A percentile compares a stretch with the other conserved stretches of the same genome.
Evolutionary conservation across 1,140 invertebrate species (phyloP).

Genomic region (Branchinecta lindahli): DNA sequence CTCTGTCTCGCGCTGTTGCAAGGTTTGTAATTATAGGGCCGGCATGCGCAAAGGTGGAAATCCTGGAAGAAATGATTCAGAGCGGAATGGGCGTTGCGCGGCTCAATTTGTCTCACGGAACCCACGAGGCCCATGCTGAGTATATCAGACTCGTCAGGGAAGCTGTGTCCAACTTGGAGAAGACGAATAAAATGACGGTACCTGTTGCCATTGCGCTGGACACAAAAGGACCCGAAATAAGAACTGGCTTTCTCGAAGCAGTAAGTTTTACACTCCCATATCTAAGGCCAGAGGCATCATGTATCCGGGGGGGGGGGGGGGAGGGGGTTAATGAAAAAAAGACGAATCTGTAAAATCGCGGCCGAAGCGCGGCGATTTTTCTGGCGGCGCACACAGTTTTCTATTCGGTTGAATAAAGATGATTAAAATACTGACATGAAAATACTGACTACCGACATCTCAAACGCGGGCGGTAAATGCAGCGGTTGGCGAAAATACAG

Average conservation of each 20-base stretch:
- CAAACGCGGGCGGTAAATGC: too few relatives aligned
- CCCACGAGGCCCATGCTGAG: conserved; percentile 83
- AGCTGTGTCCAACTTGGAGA: conserved; percentile 62
- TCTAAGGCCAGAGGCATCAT: background rate
- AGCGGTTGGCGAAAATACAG: too few relatives aligned
- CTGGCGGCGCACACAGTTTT: too few relatives aligned
- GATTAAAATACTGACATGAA: too few relatives aligned
- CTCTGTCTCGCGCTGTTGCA: background rate
- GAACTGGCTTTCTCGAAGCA: conserved; percentile 82
- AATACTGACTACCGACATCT: too few relatives aligned
- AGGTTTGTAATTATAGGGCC: conserved; percentile 45
- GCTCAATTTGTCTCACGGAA: conserved; percentile 94
- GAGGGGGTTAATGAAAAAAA: too few relatives aligned
- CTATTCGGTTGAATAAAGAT: too few relatives aligned
- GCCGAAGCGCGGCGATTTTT: too few relatives aligned
- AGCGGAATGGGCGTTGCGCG: conserved; percentile 96
- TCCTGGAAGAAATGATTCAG: conserved; percentile 87
- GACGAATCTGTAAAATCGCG: too few relatives aligned
- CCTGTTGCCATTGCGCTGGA: conserved; percentile 91
- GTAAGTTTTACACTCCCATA: conserved; percentile 38
- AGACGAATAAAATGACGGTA: conserved; percentile 52
- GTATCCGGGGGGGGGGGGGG: too few relatives aligned
- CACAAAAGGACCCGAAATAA: conserved; percentile 94
- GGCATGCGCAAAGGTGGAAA: conserved; percentile 62
- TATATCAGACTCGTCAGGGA: conserved; percentile 75